Evolutionary conservation across 2,113 vertebrate genomes (phyloP).

Genomic region (Blennius ocellaris): DNA sequence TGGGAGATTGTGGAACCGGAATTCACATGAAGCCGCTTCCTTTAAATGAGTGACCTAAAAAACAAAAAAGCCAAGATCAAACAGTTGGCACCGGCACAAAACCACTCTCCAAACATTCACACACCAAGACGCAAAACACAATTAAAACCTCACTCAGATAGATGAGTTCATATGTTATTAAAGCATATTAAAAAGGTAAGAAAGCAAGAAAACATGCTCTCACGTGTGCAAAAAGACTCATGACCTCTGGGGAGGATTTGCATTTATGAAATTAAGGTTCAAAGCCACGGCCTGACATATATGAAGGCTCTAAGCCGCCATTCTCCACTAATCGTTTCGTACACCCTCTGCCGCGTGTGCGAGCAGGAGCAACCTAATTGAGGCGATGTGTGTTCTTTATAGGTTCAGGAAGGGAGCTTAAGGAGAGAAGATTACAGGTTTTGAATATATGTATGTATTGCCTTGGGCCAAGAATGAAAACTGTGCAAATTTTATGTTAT

Average conservation of each 20-base stretch:
- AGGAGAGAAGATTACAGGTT: conserved; percentile 16
- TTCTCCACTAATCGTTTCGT: conserved; percentile 38
- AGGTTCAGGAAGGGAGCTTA: background rate
- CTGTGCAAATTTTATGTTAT: no score
- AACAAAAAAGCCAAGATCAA: conserved; percentile 45
- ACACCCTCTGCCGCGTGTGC: conserved; percentile 35
- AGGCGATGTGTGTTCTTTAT: conserved; percentile 1
- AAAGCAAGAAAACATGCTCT: conserved; percentile 23
- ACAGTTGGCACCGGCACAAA: conserved; percentile 41
- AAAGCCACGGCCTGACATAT: conserved; percentile 40
- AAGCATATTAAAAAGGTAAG: conserved; percentile 10
- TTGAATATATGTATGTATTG: background rate
- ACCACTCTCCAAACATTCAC: background rate
- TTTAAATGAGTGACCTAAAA: conserved; percentile 18
- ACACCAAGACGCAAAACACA: background rate
- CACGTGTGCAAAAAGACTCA: conserved; percentile 33
- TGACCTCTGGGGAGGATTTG: conserved; percentile 60
- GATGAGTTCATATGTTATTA: background rate
- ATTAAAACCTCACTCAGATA: background rate
- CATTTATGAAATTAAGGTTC: conserved; percentile 48
- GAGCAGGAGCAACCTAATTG: conserved; percentile 16
- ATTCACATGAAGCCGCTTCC: conserved; percentile 22
- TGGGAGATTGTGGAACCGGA: conserved; percentile 32
- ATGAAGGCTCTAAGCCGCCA: background rate
- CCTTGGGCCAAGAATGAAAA: background rate